Percentiles rank a stretch among this genome's conserved stretches.
Evolutionary conservation across 2,888 invertebrate genomes (phyloP).

Genomic region (Idaea aversata): DNA sequence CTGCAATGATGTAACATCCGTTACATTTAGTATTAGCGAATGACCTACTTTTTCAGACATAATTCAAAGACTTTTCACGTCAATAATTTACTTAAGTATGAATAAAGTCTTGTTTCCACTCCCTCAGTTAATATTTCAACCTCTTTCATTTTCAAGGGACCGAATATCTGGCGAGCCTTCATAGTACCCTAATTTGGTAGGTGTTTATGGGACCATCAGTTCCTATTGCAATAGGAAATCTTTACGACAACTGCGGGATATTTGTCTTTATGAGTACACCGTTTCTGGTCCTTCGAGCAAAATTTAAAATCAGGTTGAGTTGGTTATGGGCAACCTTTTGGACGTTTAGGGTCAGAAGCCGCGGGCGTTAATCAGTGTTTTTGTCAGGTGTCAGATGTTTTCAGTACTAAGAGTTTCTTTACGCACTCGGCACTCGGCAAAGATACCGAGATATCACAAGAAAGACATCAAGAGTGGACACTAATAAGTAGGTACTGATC

Average conservation of each 20-base stretch:
- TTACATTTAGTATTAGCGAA: too few relatives aligned
- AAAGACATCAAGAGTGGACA: too few relatives aligned
- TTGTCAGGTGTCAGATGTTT: too few relatives aligned
- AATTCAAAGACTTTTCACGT: too few relatives aligned
- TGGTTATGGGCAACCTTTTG: not conserved
- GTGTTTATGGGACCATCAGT: not conserved
- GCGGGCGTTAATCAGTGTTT: not conserved
- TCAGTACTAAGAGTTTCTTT: too few relatives aligned
- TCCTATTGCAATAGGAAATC: not conserved
- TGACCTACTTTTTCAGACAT: too few relatives aligned
- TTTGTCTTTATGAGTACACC: not conserved
- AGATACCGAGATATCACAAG: too few relatives aligned
- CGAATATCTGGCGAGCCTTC: not conserved
- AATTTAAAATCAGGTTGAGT: not conserved
- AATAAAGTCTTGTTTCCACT: too few relatives aligned
- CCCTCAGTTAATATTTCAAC: not conserved
- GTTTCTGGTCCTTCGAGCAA: not conserved
- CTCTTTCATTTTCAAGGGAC: not conserved
- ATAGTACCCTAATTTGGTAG: not conserved
- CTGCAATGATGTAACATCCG: too few relatives aligned
- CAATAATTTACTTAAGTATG: too few relatives aligned
- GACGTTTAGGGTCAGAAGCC: not conserved
- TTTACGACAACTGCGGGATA: constrained; percentile 2
- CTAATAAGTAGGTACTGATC: too few relatives aligned
- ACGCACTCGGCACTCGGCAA: too few relatives aligned